Evolutionary conservation across 1,140 invertebrate species (phyloP), one percentile per base, ranked within the genome.

Genomic region (Drosophila santomea): DNA sequence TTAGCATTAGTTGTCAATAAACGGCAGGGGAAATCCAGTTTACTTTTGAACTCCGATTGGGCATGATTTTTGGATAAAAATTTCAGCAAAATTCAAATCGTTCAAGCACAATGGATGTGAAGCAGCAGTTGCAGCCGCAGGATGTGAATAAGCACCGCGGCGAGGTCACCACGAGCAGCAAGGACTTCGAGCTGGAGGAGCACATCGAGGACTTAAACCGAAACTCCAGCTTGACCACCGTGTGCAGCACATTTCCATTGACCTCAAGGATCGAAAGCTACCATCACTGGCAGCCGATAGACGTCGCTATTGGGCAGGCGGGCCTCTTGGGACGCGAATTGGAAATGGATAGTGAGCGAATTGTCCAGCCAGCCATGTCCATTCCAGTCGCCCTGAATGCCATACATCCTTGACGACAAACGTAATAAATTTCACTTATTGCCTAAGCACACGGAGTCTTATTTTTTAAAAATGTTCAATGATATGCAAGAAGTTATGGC

Each of bases 141-240:
- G 47, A 50, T 17, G 48, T 35, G 48, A 11, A 35, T 51, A 28
- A 35, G 28, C n/a, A 35, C 5, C 14, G n/a, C n/a, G n/a, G n/a
- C n/a, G n/a, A n/a, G n/a, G n/a, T n/a, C n/a, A n/a, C n/a, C n/a
- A n/a, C n/a, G n/a, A n/a, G 28, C 14, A 35, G 28, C 28, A 10
- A 35, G 28, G 25, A 32, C 25, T n/a, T 55, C 36, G 52, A 55
- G 17, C 14, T 15, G 35, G 17, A 11, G 17, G 38, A 28, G 17
- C 15, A 25, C 6, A 32, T 8, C 32, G 44, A 41, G 8, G 36
- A 60, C 4, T 8, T 47, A 28, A 17, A 1, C 2, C n/a, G 38
- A n/a, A 67, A 67, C 23, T 32, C 2, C 47, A 67, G 63, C 11
- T 8, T 67, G 28, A 67, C 63, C 17, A 67, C 63, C 11, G 63